A percentile compares a stretch with the other conserved stretches of the same genome.
phyloP scores from a whole-genome alignment of 2,113 vertebrate species.

The Bungarus multicinctus region DNA sequence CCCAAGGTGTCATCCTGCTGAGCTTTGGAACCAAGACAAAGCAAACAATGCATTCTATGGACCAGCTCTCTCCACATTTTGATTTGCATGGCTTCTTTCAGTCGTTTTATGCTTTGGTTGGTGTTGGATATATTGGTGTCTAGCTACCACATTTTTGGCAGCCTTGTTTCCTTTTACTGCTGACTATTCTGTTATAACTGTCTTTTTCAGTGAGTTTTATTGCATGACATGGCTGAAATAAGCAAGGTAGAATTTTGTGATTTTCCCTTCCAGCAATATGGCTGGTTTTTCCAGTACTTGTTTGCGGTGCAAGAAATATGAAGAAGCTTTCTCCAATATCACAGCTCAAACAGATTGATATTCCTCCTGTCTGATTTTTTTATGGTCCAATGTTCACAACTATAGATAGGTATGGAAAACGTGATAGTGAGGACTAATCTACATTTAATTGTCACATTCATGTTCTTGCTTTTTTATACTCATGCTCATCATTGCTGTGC shows the following conservation, averaged over 20 bases:
- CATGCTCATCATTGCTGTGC: too few relatives aligned
- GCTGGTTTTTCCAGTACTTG: not conserved
- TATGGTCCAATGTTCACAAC: not conserved
- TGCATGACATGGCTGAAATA: not conserved
- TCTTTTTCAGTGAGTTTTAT: not conserved
- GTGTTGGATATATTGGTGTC: not conserved
- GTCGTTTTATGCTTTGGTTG: not conserved
- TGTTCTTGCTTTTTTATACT: too few relatives aligned
- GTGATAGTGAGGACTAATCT: not conserved
- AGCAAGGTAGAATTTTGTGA: not conserved
- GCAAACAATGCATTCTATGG: not conserved
- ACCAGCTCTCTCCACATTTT: not conserved
- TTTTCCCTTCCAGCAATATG: not conserved
- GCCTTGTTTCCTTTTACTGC: not conserved
- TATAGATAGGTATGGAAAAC: not conserved
- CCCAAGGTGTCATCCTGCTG: not conserved
- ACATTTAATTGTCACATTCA: not conserved
- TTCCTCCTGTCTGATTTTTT: not conserved
- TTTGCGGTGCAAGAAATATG: not conserved
- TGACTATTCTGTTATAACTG: not conserved
- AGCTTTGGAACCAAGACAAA: not conserved
- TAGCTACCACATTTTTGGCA: not conserved
- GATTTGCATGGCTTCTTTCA: not conserved
- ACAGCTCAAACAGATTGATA: not conserved
- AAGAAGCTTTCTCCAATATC: not conserved